Evolutionary conservation across 1,140 invertebrate species (phyloP).

Genomic region (Drosophila bipectinata): DNA sequence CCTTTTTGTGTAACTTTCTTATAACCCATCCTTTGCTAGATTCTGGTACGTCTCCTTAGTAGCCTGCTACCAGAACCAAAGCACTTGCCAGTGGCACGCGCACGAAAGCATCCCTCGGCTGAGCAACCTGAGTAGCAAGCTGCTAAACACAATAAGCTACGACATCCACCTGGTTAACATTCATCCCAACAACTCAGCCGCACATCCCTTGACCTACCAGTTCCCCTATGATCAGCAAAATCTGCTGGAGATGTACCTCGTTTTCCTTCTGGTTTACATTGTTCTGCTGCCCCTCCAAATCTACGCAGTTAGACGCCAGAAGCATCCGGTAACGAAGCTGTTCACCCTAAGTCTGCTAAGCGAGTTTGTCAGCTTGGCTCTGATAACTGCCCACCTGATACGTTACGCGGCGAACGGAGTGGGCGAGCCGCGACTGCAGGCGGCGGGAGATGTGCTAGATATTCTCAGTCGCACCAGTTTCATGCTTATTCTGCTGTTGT

Average conservation of each 20-base stretch:
- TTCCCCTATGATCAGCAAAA: constrained; percentile 98
- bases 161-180: constrained; percentile 99
- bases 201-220: constrained; percentile 95
- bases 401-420: constrained; percentile 95
- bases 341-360: constrained; percentile 94
- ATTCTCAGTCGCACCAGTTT: constrained; percentile 96
- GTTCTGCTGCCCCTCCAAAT: constrained; percentile 94
- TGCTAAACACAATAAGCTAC: constrained; percentile 89
- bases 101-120: constrained; percentile 84
- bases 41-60: constrained; percentile 98
- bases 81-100: constrained; percentile 93
- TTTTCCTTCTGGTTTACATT: constrained; percentile 95
- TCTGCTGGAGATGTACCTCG: constrained; percentile 95
- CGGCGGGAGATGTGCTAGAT: constrained; percentile 95
- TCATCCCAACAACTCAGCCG: constrained; percentile 92
- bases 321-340: constrained; percentile 95
- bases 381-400: constrained; percentile 94
- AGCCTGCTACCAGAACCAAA: constrained; percentile 93
- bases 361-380: constrained; percentile 92
- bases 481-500: constrained; percentile 95
- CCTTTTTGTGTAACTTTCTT: neutral
- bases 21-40: constrained; percentile 83
- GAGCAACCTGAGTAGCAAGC: constrained; percentile 65
- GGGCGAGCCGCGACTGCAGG: constrained; percentile 91
- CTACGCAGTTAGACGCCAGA: constrained; percentile 93